These are phyloP conservation scores for Drosophila pruinosa DNA, from an alignment of 1,140 invertebrate species.

Conservation along the genomic window DNA sequence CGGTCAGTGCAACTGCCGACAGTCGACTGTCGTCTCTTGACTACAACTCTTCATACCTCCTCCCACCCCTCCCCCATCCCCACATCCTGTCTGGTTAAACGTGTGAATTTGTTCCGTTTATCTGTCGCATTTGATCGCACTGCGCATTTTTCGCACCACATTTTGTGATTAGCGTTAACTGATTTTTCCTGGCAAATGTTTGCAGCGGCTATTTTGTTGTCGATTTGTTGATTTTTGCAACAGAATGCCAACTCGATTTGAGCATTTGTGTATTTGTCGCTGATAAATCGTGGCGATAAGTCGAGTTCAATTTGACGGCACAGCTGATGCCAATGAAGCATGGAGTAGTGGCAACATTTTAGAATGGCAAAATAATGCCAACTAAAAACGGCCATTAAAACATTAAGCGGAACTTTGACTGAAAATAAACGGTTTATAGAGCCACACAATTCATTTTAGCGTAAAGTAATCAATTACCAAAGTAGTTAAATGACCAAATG, in stretches of 20 bases:
- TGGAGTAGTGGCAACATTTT: neutral
- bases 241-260: slow-evolving; percentile 21
- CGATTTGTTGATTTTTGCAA: slow-evolving; percentile 34
- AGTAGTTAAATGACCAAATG: too few relatives aligned
- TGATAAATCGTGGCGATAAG: slow-evolving; percentile 43
- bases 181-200: slow-evolving; percentile 68
- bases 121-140: slow-evolving; percentile 43
- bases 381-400: too few relatives aligned
- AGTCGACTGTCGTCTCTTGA: too few relatives aligned
- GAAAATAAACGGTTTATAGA: too few relatives aligned
- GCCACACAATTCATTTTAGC: neutral
- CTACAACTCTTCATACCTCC: slow-evolving; percentile 14
- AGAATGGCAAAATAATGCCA: neutral
- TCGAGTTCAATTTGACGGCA: slow-evolving; percentile 1
- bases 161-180: slow-evolving; percentile 51
- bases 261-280: slow-evolving; percentile 43
- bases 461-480: too few relatives aligned
- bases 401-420: too few relatives aligned
- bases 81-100: slow-evolving; percentile 6
- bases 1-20: slow-evolving; percentile 29
- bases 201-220: slow-evolving; percentile 41
- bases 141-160: slow-evolving; percentile 47
- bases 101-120: slow-evolving; percentile 43
- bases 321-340: neutral
- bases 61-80: neutral